Base-by-base conservation (phyloP, 1,140 invertebrate species). In the Liolophura sinensis region DNA sequence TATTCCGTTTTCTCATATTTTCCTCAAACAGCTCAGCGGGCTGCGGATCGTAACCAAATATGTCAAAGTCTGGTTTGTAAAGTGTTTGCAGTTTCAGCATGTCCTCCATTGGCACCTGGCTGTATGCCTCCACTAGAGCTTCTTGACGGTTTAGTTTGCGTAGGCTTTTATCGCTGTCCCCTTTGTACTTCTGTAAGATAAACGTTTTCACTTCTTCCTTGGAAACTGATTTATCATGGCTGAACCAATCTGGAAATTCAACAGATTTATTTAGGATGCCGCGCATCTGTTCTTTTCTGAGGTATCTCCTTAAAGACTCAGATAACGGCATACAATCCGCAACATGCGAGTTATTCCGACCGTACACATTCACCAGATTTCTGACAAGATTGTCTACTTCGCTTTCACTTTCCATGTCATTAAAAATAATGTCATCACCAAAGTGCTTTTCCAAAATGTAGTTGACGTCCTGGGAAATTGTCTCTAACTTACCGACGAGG, bases 401-500 rank as follows among this genome's bases (percentile, higher is more conserved):
- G 16, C 63, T 59, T 31, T 72, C 70, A 14, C 50, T 54, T 31
- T 70, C 64, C 52, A 76, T 71, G 22, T 72, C 66, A 51, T 62
- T 22, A 52, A 71, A 49, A 5, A 72, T 59, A 27, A 57, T 60
- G 1, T 60, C 40, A 14, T 78, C 70, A 40, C 71, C 64, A 16
- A 77, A 71, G 5, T 77, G 57, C 63, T 73, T 67, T 49, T 73
- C 70, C 22, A 76, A 51, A 1, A 81, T 67, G 20, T 72, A 75
- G 24, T 73, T 62, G 0, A 73, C 70, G 55, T 81, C 79, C 16
- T 75, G 67, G 65, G 69, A 66, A 61, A 78, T 74, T 14, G 75
- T 77, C 62, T 81, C 79, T 49, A 79, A 56, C 51, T 79, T 81
- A 14, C 79, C 79, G 12, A 79, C 65, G 58, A 79, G 68, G 51